These are phyloP conservation scores for Anadara kagoshimensis DNA, from an alignment of 1,140 invertebrate genomes.

Conservation along the genomic window DNA sequence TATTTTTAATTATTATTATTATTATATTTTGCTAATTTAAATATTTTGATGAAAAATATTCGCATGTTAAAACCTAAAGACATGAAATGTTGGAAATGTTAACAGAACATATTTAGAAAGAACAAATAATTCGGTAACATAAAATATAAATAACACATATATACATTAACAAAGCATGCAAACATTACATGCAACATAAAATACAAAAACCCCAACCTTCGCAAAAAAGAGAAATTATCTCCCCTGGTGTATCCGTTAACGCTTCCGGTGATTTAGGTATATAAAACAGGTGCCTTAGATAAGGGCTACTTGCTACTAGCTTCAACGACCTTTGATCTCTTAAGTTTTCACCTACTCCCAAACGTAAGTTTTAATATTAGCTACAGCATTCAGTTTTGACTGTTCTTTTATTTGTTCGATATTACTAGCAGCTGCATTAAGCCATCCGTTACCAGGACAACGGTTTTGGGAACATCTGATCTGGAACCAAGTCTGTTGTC, in stretches of 20 bases:
- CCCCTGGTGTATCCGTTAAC: neutral
- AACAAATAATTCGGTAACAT: too few species aligned
- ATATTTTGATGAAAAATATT: too few species aligned
- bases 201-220: neutral
- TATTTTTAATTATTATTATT: too few species aligned
- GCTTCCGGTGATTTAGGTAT: neutral
- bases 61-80: too few species aligned
- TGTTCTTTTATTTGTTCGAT: neutral
- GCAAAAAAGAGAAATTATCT: neutral
- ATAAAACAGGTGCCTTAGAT: neutral
- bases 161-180: too few species aligned
- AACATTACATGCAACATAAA: neutral
- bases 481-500: neutral
- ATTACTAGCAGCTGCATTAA: neutral
- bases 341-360: neutral
- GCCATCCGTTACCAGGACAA: neutral
- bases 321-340: neutral
- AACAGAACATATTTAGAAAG: too few species aligned
- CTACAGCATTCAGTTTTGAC: neutral
- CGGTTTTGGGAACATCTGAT: neutral
- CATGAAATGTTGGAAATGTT: too few species aligned
- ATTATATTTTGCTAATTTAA: too few species aligned
- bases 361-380: neutral
- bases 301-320: neutral
- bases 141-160: too few species aligned